Conservation (phyloP, 2,888 invertebrate genomes). For the Agrilus mali region DNA sequence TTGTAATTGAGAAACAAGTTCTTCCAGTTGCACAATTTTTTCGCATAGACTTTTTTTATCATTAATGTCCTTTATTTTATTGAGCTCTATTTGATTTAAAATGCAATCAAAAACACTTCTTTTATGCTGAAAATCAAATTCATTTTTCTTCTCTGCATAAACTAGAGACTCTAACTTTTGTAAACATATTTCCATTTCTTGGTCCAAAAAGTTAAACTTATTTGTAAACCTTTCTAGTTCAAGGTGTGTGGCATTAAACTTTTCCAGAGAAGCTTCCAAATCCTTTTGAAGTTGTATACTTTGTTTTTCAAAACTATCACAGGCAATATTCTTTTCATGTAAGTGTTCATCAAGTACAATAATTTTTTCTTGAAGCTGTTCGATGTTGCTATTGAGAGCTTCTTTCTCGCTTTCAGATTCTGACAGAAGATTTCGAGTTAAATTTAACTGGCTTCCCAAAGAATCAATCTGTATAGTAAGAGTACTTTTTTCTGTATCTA, state of each 20-base stretch:
- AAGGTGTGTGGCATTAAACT: slow-evolving; percentile 8
- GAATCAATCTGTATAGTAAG: background rate
- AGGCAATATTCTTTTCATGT: slow-evolving; percentile 3
- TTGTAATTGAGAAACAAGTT: slow-evolving; percentile 5
- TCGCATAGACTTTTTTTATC: slow-evolving; percentile 2
- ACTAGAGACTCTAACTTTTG: slow-evolving; percentile 8
- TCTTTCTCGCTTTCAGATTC: background rate
- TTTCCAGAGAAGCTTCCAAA: slow-evolving; percentile 6
- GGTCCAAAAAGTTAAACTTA: slow-evolving; percentile 8
- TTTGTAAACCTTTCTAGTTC: slow-evolving; percentile 7
- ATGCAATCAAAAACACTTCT: slow-evolving; percentile 4
- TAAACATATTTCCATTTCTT: slow-evolving; percentile 7
- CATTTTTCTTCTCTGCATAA: slow-evolving; percentile 4
- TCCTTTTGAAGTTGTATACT: slow-evolving; percentile 5
- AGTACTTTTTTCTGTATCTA: background rate
- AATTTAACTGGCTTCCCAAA: background rate
- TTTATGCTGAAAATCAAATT: slow-evolving; percentile 7
- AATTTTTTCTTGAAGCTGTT: background rate
- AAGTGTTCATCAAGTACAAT: background rate
- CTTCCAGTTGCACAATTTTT: slow-evolving; percentile 3
- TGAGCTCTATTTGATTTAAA: slow-evolving; percentile 4
- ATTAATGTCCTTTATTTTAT: slow-evolving; percentile 1
- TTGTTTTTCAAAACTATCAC: slow-evolving; percentile 4
- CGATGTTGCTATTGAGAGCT: background rate
- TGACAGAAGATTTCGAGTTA: background rate